Conservation (phyloP, 2,888 invertebrate species). For the Yponomeuta malinellus region DNA sequence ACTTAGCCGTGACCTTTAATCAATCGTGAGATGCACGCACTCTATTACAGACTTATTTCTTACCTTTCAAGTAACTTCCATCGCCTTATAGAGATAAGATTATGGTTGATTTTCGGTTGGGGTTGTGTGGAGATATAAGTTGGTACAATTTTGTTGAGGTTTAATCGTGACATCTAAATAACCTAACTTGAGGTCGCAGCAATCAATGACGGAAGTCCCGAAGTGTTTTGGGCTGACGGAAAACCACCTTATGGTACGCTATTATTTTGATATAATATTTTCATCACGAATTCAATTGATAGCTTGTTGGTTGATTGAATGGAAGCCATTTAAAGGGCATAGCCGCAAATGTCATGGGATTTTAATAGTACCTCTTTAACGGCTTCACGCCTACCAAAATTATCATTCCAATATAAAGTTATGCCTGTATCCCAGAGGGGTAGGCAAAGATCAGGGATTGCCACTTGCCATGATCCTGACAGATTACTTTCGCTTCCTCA, state of each 20-base stretch:
- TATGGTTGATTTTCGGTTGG: not conserved
- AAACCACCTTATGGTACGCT: constrained; percentile 27
- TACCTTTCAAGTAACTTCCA: not conserved
- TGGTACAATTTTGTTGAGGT: not conserved
- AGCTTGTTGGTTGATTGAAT: constrained; percentile 5
- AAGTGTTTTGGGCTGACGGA: constrained; percentile 40
- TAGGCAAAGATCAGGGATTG: no score
- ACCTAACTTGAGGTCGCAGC: constrained; percentile 54
- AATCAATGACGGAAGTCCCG: constrained; percentile 66
- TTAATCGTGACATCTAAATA: constrained; percentile 68
- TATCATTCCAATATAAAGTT: not conserved
- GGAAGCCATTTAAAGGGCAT: constrained; percentile 7
- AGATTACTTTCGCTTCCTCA: no score
- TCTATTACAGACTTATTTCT: constrained; percentile 15
- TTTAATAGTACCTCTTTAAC: not conserved
- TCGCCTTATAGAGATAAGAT: not conserved
- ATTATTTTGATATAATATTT: constrained; percentile 20
- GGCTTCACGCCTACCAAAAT: not conserved
- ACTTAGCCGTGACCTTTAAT: constrained; percentile 60
- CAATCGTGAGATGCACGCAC: constrained; percentile 53
- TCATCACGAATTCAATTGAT: constrained; percentile 15
- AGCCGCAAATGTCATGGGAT: not conserved
- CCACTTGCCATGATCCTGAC: no score
- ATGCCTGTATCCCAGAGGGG: no score
- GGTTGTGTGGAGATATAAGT: not conserved